These are phyloP conservation scores for Lipotes vexillifer DNA, from an alignment of 2,113 vertebrate species.

Conservation along the genomic window DNA sequence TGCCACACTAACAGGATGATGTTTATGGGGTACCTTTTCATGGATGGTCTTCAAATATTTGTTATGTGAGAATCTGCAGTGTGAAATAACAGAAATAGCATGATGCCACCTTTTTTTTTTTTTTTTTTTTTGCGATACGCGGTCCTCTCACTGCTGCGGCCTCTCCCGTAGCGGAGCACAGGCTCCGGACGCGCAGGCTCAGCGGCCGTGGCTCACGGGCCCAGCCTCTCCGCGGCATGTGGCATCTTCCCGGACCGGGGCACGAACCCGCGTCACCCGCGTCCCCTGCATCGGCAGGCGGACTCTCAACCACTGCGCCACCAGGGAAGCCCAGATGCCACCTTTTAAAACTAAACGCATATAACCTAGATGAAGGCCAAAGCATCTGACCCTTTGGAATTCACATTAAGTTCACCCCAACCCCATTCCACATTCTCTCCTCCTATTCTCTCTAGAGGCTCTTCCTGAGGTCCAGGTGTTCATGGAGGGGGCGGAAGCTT, in stretches of 20 bases:
- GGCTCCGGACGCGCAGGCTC: too few species aligned
- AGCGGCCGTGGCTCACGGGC: too few species aligned
- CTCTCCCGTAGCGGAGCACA: too few species aligned
- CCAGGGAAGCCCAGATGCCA: too few species aligned
- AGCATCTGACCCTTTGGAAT: neutral
- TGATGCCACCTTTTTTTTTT: neutral
- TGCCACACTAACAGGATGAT: neutral
- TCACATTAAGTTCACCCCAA: neutral
- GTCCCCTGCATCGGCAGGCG: too few species aligned
- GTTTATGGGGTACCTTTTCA: neutral
- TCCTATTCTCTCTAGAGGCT: neutral
- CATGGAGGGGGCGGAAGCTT: neutral
- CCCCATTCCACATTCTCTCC: neutral
- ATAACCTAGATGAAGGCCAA: neutral
- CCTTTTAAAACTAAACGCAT: neutral
- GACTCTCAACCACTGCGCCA: too few species aligned
- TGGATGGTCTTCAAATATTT: neutral
- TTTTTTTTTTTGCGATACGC: too few species aligned
- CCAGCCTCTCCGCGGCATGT: too few species aligned
- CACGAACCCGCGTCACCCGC: too few species aligned
- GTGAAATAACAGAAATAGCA: neutral
- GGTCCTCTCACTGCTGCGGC: too few species aligned
- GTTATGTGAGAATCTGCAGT: neutral
- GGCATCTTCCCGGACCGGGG: too few species aligned
- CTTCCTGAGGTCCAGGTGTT: neutral